Percentiles rank a stretch among this genome's conserved stretches.
Conservation (phyloP, 2,888 invertebrate species). For the Eupithecia insigniata region DNA sequence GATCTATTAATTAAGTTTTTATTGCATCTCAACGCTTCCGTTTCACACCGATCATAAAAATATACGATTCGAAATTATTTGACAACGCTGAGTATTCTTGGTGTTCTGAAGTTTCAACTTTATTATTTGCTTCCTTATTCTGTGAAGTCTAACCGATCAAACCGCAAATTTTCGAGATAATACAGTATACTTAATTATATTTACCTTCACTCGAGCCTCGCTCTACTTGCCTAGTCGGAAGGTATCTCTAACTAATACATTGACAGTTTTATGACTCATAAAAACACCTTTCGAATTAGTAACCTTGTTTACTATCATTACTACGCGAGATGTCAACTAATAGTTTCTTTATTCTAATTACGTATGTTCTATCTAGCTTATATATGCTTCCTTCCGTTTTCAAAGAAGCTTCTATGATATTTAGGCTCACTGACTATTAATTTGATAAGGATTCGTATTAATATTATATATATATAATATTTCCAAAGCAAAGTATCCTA, state of each 20-base stretch:
- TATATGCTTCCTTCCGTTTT: neutral
- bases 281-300: constrained; percentile 11
- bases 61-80: neutral
- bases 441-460: no score
- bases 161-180: neutral
- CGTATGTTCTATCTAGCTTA: neutral
- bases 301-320: constrained; percentile 1
- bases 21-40: neutral
- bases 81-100: neutral
- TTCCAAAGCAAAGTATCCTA: no score
- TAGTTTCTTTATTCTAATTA: neutral
- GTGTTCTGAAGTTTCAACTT: neutral
- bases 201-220: constrained; percentile 5
- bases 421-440: neutral
- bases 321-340: neutral
- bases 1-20: neutral
- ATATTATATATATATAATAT: no score
- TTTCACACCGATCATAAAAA: neutral
- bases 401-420: neutral
- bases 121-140: neutral
- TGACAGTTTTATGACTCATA: constrained; percentile 9
- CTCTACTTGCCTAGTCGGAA: constrained; percentile 9
- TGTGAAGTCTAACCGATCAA: neutral
- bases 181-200: neutral
- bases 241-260: constrained; percentile 1